Percentiles rank a stretch among this genome's conserved stretches.
These are phyloP conservation scores for Zaprionus tsacasi DNA, from an alignment of 1,140 invertebrate species.

Conservation along the genomic window DNA sequence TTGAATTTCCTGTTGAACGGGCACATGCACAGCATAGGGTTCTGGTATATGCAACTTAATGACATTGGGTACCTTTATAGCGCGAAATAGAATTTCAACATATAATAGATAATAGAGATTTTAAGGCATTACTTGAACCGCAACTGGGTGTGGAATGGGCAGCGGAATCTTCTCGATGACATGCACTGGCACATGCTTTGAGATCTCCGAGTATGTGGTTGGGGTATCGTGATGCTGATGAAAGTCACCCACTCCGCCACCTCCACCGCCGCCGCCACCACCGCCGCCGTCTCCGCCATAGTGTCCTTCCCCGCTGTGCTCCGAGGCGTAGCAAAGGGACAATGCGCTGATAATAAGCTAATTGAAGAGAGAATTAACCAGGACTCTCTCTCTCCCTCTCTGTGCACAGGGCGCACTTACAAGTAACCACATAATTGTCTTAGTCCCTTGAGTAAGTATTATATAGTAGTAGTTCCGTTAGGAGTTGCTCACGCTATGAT, in stretches of 20 bases:
- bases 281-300: constrained; percentile 49
- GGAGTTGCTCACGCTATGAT: constrained; percentile 29
- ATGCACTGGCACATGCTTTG: constrained; percentile 89
- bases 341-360: constrained; percentile 61
- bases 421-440: constrained; percentile 53
- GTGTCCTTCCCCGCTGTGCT: constrained; percentile 47
- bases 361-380: background rate
- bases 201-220: constrained; percentile 87
- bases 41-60: constrained; percentile 90
- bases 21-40: constrained; percentile 89
- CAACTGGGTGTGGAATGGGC: constrained; percentile 90
- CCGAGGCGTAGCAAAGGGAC: constrained; percentile 60
- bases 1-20: constrained; percentile 89
- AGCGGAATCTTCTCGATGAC: constrained; percentile 91
- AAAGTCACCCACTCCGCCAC: constrained; percentile 31
- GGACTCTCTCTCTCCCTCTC: background rate
- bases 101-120: background rate
- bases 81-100: background rate
- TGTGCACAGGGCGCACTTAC: constrained; percentile 40
- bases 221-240: constrained; percentile 80
- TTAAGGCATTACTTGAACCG: constrained; percentile 85
- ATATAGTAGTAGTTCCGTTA: no score
- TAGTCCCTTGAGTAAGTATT: background rate
- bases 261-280: constrained; percentile 27
- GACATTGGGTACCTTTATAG: constrained; percentile 87